Conservation (phyloP, 1,140 invertebrate genomes). For the Kradibia gibbosae region DNA sequence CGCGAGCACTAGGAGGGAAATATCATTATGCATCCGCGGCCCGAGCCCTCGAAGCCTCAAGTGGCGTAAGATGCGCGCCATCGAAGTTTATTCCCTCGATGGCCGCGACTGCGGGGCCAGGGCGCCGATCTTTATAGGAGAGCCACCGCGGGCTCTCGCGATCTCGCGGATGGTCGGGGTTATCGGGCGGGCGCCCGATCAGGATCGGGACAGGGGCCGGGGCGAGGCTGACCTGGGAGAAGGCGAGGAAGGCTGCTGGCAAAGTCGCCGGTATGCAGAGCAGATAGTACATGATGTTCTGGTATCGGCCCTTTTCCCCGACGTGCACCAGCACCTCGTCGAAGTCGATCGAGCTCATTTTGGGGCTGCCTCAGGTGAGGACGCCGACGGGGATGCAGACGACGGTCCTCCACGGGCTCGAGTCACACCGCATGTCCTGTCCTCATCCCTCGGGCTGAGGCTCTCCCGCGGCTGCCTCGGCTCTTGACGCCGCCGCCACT, state of each 20-base stretch:
- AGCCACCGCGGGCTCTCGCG: not conserved
- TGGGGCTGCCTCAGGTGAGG: conserved; percentile 42
- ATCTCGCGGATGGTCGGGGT: not conserved
- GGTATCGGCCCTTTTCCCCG: conserved; percentile 80
- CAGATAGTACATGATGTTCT: conserved; percentile 79
- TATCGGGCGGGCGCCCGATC: too few species aligned
- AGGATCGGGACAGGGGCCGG: too few species aligned
- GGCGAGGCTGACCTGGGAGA: conserved; percentile 74
- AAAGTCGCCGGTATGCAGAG: conserved; percentile 80
- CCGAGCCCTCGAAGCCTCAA: too few species aligned
- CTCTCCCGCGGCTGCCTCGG: too few species aligned
- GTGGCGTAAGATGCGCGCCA: too few species aligned
- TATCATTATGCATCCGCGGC: too few species aligned
- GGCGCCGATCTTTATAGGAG: not conserved
- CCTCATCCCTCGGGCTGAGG: conserved; percentile 54
- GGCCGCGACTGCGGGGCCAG: too few species aligned
- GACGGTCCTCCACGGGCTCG: conserved; percentile 51
- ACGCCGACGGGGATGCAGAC: conserved; percentile 38
- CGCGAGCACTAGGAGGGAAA: too few species aligned
- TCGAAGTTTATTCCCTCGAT: too few species aligned
- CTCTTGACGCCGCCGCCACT: too few species aligned
- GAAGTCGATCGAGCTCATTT: conserved; percentile 77
- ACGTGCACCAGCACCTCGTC: conserved; percentile 79
- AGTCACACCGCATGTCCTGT: conserved; percentile 65
- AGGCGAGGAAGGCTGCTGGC: conserved; percentile 80